Conservation (phyloP, 2,113 vertebrate species). For the Monopterus albus region DNA sequence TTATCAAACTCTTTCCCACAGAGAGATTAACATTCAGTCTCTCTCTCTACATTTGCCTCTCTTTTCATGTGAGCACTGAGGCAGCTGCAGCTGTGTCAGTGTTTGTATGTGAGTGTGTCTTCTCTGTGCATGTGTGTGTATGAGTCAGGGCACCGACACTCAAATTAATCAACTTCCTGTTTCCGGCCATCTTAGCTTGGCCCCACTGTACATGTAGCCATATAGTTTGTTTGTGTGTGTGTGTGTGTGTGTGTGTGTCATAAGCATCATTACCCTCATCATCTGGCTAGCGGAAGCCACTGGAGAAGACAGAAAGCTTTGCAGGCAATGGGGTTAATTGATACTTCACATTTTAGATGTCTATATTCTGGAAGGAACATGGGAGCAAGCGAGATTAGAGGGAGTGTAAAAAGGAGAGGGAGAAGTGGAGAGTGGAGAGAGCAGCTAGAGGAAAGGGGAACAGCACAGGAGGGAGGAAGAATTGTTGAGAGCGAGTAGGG, state of each 20-base stretch:
- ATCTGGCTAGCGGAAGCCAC: slow-evolving; percentile 43
- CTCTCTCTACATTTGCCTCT: slow-evolving; percentile 49
- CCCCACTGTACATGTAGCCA: slow-evolving; percentile 47
- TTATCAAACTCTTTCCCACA: slow-evolving; percentile 72
- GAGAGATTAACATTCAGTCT: slow-evolving; percentile 73
- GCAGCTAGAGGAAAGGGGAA: slow-evolving; percentile 25
- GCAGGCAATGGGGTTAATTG: slow-evolving; percentile 65
- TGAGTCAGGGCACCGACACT: slow-evolving; percentile 57
- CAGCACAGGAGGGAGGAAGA: slow-evolving; percentile 52
- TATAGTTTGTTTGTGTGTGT: slow-evolving; percentile 12
- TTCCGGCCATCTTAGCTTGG: slow-evolving; percentile 73
- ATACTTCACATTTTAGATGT: slow-evolving; percentile 65
- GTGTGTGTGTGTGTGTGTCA: slow-evolving; percentile 19
- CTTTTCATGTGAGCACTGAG: slow-evolving; percentile 73
- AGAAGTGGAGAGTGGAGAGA: slow-evolving; percentile 26
- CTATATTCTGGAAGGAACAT: slow-evolving; percentile 44
- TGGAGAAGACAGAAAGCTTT: slow-evolving; percentile 48
- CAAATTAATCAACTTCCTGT: slow-evolving; percentile 81
- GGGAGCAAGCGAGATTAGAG: slow-evolving; percentile 44
- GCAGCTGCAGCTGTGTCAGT: slow-evolving; percentile 76
- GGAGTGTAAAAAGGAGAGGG: slow-evolving; percentile 17
- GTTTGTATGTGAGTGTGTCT: slow-evolving; percentile 54
- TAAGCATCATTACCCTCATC: slow-evolving; percentile 40
- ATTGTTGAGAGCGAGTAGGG: slow-evolving; percentile 59
- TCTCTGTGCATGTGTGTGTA: slow-evolving; percentile 37